Base-by-base conservation (phyloP, 2,113 vertebrate genomes). In the Otocyon megalotis region DNA sequence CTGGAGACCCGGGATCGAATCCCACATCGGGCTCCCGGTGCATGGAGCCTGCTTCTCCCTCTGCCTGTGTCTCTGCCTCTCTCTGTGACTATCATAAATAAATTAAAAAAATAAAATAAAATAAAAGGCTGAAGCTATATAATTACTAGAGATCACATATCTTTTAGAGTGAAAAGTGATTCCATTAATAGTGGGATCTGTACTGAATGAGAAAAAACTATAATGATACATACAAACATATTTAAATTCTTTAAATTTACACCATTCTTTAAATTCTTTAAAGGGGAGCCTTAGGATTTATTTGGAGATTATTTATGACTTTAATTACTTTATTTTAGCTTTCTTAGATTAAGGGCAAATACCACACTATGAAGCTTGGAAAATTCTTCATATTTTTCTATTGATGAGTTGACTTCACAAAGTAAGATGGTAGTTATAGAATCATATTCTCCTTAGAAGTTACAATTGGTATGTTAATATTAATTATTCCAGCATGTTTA, bases 211-310 rank as follows among this genome's bases (percentile, higher is more conserved):
- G 43, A 28, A 81, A 97, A 93, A 81, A 4, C 54, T 85, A 53
- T 22, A 43, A 37, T 80, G 48, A 50, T 93, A 30, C 71, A n/a
- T 93, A 48, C n/a, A 28, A 67, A 65, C 63, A 56, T 84, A 32
- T 32, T 93, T 90, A 90, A 84, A 80, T 86, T 81, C 5, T 88
- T 80, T 8, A 54, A 76, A 69, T 97, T 90, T 93, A 67, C 82
- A n/a, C 17, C 54, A 24, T 80, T 43, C 43, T 32, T 93, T 90
- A 90, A 84, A 80, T 86, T 81, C 5, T 88, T 80, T 6, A 54
- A 76, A 89, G 58, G 58, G 35, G 7, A 90, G 17, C 32, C 5
- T 62, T 83, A 79, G 50, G 30, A 50, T 89, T 95, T 72, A 79
- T 4, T 19, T 50, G 80, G n/a, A 83, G 32, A 88, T 88, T 88